A percentile compares a stretch with the other conserved stretches of the same genome.
These are phyloP conservation scores for Ceyx cyanopectus DNA, from an alignment of 2,113 vertebrate species.

Conservation along the genomic window DNA sequence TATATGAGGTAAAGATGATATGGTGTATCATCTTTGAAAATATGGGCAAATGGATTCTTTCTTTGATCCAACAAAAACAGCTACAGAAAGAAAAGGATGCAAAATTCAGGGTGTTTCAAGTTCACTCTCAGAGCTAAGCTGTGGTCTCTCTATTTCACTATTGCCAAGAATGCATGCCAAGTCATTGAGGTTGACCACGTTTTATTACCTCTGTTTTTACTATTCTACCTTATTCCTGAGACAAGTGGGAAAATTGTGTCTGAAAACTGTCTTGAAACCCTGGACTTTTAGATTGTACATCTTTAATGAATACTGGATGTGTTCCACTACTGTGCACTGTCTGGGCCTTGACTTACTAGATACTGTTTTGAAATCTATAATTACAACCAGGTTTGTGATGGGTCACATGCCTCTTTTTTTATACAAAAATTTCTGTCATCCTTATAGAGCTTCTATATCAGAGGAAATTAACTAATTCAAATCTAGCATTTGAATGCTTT, in stretches of 20 bases:
- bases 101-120: conserved; percentile 65
- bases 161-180: conserved; percentile 66
- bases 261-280: conserved; percentile 65
- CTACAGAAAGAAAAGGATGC: conserved; percentile 51
- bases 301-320: conserved; percentile 64
- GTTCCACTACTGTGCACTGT: conserved; percentile 53
- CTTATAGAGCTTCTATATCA: neutral
- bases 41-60: neutral
- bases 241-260: conserved; percentile 69
- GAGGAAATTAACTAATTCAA: conserved; percentile 46
- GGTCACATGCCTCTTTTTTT: neutral
- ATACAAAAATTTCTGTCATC: conserved; percentile 17
- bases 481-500: conserved; percentile 43
- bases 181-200: conserved; percentile 60
- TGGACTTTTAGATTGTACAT: conserved; percentile 62
- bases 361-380: conserved; percentile 49
- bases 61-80: conserved; percentile 61
- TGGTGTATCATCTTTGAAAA: conserved; percentile 52
- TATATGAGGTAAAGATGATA: neutral
- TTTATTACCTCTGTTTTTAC: conserved; percentile 78
- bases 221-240: conserved; percentile 71
- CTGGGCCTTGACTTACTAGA: conserved; percentile 58
- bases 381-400: conserved; percentile 26
- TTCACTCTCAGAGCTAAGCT: conserved; percentile 66
- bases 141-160: conserved; percentile 46